Conservation (phyloP, 2,797 vertebrate genomes). For the Eremophila alpestris region DNA sequence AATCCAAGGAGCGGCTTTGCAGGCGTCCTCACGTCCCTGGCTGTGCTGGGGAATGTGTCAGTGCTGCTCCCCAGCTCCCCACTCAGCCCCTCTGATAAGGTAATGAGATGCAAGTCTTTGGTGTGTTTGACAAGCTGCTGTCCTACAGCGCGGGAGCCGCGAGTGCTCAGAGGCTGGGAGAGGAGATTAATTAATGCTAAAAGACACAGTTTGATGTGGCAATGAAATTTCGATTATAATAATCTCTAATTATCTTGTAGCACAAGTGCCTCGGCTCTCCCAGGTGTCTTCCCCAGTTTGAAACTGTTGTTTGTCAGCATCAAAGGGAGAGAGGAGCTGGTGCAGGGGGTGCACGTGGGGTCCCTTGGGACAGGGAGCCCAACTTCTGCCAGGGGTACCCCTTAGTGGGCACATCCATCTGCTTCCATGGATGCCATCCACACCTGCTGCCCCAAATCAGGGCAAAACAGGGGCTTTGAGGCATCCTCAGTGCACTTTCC, state of each 20-base stretch:
- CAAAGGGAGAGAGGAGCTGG: conserved; percentile 1
- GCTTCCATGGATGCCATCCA: not conserved
- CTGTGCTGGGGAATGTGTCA: not conserved
- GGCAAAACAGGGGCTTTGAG: accelerated
- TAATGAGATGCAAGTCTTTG: conserved; percentile 69
- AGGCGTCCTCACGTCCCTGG: not conserved
- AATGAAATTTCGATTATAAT: conserved; percentile 81
- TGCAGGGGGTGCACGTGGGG: not conserved
- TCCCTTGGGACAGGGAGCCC: not conserved
- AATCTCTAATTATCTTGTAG: conserved; percentile 82
- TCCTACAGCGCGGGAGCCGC: conserved; percentile 47
- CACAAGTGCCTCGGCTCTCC: conserved; percentile 67
- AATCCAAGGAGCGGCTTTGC: not conserved
- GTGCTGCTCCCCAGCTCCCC: not conserved
- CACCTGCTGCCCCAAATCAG: not conserved
- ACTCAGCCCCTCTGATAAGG: conserved; percentile 35
- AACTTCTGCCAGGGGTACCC: not conserved
- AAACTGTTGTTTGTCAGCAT: conserved; percentile 57
- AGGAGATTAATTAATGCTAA: conserved; percentile 82
- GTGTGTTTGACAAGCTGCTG: conserved; percentile 72
- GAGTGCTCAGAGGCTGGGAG: conserved; percentile 67
- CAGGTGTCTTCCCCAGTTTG: conserved; percentile 72
- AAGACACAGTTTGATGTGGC: conserved; percentile 79
- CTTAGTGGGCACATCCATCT: accelerated
- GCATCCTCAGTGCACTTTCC: accelerated